phyloP scores from a whole-genome alignment of 2,113 vertebrate species.

The Chloebia gouldiae region DNA sequence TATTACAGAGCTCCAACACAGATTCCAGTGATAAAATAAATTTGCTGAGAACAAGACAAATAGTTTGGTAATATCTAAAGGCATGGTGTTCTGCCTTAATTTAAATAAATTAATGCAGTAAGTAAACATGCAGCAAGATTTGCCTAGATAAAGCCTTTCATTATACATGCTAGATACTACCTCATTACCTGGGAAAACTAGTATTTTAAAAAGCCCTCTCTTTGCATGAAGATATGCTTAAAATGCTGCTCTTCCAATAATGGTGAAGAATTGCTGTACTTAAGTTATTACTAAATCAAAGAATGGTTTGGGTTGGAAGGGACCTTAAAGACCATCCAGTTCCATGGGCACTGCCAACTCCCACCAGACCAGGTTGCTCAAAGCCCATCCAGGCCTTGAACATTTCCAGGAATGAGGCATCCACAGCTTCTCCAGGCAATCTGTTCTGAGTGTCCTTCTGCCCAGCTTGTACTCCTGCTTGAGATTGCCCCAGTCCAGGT shows the following conservation, averaged over 20 bases:
- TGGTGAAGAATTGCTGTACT: background rate
- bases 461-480: background rate
- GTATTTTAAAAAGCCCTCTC: background rate
- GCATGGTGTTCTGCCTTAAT: background rate
- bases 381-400: background rate
- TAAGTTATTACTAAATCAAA: background rate
- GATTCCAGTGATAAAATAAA: background rate
- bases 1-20: background rate
- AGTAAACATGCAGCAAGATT: background rate
- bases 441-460: background rate
- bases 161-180: background rate
- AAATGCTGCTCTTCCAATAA: background rate
- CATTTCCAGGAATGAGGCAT: background rate
- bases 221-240: background rate
- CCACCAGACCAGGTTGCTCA: background rate
- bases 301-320: background rate
- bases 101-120: background rate
- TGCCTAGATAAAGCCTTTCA: background rate
- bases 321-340: background rate
- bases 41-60: background rate
- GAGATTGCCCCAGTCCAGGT: rapidly evolving
- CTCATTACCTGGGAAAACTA: background rate
- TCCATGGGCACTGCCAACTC: background rate
- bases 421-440: rapidly evolving
- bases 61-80: background rate